phyloP scores from a whole-genome alignment of 2,888 invertebrate genomes.

The Drosophila gaucha region DNA sequence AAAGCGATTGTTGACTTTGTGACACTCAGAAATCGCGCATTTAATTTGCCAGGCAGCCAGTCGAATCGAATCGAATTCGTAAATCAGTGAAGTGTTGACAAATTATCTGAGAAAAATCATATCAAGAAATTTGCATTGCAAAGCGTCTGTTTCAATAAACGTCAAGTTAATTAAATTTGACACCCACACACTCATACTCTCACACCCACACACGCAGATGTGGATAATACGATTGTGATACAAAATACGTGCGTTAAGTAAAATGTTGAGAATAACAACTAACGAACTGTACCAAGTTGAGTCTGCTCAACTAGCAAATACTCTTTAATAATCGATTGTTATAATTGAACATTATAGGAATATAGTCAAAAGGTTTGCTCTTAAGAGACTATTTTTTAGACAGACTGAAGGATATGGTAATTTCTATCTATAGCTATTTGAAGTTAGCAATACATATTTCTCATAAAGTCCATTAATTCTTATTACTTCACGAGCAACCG shows the following conservation, averaged over 20 bases:
- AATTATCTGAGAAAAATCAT: conserved; percentile 38
- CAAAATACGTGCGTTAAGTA: conserved; percentile 35
- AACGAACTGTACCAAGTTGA: neutral
- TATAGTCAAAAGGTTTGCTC: no score
- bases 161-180: conserved; percentile 55
- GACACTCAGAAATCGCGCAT: conserved; percentile 6
- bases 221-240: conserved; percentile 27
- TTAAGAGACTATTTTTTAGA: no score
- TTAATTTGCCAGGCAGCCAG: conserved; percentile 16
- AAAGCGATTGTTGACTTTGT: conserved; percentile 16
- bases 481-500: neutral
- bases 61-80: conserved; percentile 12
- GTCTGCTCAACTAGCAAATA: neutral
- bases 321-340: neutral
- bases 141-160: conserved; percentile 36
- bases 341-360: no score
- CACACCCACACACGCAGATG: conserved; percentile 7
- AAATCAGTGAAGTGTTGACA: conserved; percentile 46
- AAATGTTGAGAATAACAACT: conserved; percentile 23
- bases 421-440: no score
- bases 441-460: neutral
- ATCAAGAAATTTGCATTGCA: conserved; percentile 44
- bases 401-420: no score
- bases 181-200: conserved; percentile 10
- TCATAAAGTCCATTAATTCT: neutral